Base-by-base conservation (phyloP, 2,113 vertebrate species). In the Scopus umbretta region DNA sequence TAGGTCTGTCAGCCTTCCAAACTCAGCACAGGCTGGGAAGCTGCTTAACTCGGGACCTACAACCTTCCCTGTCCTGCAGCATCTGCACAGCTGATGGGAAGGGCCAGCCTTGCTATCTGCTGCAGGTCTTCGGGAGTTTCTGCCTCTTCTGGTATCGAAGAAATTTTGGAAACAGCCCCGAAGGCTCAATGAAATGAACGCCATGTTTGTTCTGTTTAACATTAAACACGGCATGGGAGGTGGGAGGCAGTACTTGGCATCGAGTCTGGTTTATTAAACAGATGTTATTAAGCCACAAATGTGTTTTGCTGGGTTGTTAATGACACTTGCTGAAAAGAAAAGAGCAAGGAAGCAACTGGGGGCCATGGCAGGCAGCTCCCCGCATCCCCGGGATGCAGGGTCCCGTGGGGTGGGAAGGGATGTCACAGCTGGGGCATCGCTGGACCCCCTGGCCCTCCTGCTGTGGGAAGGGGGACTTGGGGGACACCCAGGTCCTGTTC, bases 371-470 rank as follows among this genome's bases (percentile, higher is more conserved):
- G 25, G 61, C 61, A 55, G n/a, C 52, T 72, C 23, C 40, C 14
- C 0, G 1, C 23, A 19, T 5, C 47, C 36, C 17, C 65, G 55
- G 70, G 30, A 11, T 9, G 3, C 0, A 0, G 30, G 20, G 10
- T 80, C 36, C 66, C 4, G 0, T 0, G 6, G 21, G 20, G 14
- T 58, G 50, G 58, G 45, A 34, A 66, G 11, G 21, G 29, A 3
- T 59, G 17, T 42, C 66, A 27, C 56, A 79, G 52, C 43, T 49
- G 76, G 17, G 76, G 29, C 22, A 61, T 7, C 2, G 2, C 53
- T 68, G 49, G 29, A 32, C 3, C 5, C 19, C 26, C n/a, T 0
- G 1, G 1, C 16, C 12, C 7, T 36, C 6, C 70, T 30, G 56
- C 30, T 11, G 26, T 3, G 0, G 30, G 38, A 22, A 62, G 22